Evolutionary conservation across 2,113 vertebrate genomes (phyloP).

Genomic region (Corvus moneduloides): DNA sequence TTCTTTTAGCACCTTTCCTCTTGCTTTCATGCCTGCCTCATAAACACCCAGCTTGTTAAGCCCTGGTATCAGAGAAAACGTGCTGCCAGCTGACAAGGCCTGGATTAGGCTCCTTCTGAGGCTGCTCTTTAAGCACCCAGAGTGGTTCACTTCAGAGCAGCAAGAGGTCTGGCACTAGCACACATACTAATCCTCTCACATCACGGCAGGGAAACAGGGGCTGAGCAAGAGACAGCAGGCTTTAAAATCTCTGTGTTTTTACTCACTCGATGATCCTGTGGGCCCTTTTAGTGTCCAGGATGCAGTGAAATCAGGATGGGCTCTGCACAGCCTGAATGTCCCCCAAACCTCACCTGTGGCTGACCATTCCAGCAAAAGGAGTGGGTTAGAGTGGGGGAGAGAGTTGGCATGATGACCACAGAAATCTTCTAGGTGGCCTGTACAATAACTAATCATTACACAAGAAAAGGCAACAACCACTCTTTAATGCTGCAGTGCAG

Average conservation of each 20-base stretch:
- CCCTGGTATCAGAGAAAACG: not conserved
- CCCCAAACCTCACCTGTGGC: not conserved
- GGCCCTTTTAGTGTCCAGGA: not conserved
- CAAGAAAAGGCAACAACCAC: not conserved
- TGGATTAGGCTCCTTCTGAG: not conserved
- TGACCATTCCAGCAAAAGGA: not conserved
- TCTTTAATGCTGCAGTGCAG: not conserved
- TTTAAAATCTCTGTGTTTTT: not conserved
- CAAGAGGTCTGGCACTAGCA: not conserved
- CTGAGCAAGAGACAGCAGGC: not conserved
- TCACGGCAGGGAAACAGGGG: not conserved
- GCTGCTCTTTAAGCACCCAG: not conserved
- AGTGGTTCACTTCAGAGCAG: not conserved
- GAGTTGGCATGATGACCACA: not conserved
- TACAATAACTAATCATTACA: not conserved
- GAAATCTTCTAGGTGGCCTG: not conserved
- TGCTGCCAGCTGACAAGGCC: not conserved
- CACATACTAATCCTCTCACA: not conserved
- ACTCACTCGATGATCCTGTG: accelerated
- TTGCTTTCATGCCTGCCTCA: not conserved
- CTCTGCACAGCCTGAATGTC: no score
- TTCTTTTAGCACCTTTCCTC: not conserved
- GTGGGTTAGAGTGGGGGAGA: not conserved
- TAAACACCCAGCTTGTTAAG: not conserved
- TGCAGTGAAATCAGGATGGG: not conserved